Percentiles rank a stretch among this genome's conserved stretches.
Conservation (phyloP, 2,113 vertebrate genomes). For the Antidorcas marsupialis region DNA sequence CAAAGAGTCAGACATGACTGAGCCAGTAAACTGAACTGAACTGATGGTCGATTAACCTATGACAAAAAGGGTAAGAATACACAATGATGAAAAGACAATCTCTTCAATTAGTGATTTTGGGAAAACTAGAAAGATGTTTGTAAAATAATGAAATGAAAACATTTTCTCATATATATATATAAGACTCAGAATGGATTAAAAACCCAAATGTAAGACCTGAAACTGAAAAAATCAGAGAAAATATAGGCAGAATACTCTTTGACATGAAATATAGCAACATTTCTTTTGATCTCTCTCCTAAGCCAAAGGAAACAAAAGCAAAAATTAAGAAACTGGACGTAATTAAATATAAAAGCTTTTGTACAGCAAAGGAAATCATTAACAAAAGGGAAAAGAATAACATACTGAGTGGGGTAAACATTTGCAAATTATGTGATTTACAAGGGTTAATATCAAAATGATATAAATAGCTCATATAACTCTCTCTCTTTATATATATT, state of each 20-base stretch:
- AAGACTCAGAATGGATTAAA: neutral
- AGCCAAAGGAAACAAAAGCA: neutral
- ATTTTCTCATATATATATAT: neutral
- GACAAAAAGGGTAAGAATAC: neutral
- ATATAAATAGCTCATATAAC: neutral
- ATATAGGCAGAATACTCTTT: neutral
- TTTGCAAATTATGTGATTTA: neutral
- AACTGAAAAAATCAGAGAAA: neutral
- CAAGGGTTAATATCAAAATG: neutral
- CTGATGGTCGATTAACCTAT: neutral
- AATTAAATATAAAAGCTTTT: neutral
- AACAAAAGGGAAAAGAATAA: neutral
- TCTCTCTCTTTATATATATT: neutral
- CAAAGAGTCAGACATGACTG: neutral
- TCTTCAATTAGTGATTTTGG: neutral
- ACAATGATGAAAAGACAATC: neutral
- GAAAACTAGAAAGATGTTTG: neutral
- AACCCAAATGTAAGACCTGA: neutral
- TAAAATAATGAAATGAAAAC: neutral
- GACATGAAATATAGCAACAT: neutral
- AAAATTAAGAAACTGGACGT: neutral
- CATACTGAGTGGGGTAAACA: neutral
- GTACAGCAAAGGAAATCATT: neutral
- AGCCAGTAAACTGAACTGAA: neutral
- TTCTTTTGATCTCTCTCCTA: neutral